Conservation (phyloP, 2,888 invertebrate genomes). For the Agelastica alni region DNA sequence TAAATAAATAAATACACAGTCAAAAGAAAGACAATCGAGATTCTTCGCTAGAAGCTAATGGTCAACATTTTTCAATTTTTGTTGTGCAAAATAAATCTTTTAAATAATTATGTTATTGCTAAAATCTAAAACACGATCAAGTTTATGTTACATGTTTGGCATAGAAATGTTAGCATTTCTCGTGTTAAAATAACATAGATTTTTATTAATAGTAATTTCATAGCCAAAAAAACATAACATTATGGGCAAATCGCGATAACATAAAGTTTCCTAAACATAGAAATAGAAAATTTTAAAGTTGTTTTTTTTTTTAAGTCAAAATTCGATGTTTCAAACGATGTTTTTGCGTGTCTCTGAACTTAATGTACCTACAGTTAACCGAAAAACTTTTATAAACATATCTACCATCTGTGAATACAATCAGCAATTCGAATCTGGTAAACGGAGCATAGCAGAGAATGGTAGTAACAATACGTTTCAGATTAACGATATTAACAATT, state of each 20-base stretch:
- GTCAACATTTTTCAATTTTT: no score
- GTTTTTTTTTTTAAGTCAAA: slow-evolving; percentile 14
- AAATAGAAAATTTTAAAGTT: slow-evolving; percentile 21
- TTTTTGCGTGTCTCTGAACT: slow-evolving; percentile 28
- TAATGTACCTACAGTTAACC: slow-evolving; percentile 23
- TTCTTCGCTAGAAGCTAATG: no score
- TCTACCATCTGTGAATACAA: slow-evolving; percentile 28
- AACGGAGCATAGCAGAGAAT: slow-evolving; percentile 20
- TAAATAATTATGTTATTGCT: no score
- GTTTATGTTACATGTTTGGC: no score
- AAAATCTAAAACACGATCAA: no score
- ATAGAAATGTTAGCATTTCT: no score
- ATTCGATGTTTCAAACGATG: slow-evolving; percentile 23
- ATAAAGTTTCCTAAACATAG: slow-evolving; percentile 13
- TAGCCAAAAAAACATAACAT: no score
- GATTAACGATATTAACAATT: slow-evolving; percentile 1
- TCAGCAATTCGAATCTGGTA: slow-evolving; percentile 20
- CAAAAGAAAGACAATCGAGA: no score
- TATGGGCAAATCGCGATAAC: slow-evolving; percentile 15
- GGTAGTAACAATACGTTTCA: slow-evolving; percentile 14
- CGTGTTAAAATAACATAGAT: no score
- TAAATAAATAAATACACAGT: no score
- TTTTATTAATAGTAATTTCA: no score
- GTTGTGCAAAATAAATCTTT: no score
- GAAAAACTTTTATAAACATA: slow-evolving; percentile 30